Percentiles rank a stretch among this genome's conserved stretches.
These are phyloP conservation scores for Eurystomus glaucurus DNA, from an alignment of 2,797 vertebrate genomes.

Conservation along the genomic window DNA sequence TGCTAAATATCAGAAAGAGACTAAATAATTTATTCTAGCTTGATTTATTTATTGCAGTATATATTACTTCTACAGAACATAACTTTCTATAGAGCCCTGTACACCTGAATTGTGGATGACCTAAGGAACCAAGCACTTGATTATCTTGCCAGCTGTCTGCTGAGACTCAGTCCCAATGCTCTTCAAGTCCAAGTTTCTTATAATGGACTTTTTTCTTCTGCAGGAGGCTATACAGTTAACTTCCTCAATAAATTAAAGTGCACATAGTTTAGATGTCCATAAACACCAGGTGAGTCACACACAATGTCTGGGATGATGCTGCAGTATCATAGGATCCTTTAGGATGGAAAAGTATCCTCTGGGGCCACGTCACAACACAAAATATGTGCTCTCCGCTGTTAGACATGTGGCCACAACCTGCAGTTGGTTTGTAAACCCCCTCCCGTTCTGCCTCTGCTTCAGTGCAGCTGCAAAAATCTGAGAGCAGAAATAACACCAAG, in stretches of 20 bases:
- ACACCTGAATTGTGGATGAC: constrained; percentile 40
- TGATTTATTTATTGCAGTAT: constrained; percentile 49
- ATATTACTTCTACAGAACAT: constrained; percentile 16
- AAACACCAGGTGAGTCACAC: not conserved
- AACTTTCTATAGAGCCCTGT: not conserved
- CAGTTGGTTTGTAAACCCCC: not conserved
- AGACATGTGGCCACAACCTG: not conserved
- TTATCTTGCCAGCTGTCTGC: constrained; percentile 39
- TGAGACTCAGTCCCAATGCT: not conserved
- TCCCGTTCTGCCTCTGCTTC: not conserved
- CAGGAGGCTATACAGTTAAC: not conserved
- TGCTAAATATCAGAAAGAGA: constrained; percentile 29
- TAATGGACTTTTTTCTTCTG: not conserved
- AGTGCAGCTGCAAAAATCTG: not conserved
- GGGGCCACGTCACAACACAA: not conserved
- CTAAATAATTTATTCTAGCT: constrained; percentile 39
- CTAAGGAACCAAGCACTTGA: not conserved
- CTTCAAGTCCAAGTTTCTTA: not conserved
- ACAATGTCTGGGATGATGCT: not conserved
- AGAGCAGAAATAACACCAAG: not conserved
- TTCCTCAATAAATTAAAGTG: constrained; percentile 40
- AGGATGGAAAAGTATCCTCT: not conserved
- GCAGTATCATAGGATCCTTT: not conserved
- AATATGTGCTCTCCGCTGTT: not conserved
- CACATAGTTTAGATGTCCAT: not conserved